These are phyloP conservation scores for Parauchenoglanis punctatus DNA, from an alignment of 2,797 vertebrate species.

Conservation along the genomic window DNA sequence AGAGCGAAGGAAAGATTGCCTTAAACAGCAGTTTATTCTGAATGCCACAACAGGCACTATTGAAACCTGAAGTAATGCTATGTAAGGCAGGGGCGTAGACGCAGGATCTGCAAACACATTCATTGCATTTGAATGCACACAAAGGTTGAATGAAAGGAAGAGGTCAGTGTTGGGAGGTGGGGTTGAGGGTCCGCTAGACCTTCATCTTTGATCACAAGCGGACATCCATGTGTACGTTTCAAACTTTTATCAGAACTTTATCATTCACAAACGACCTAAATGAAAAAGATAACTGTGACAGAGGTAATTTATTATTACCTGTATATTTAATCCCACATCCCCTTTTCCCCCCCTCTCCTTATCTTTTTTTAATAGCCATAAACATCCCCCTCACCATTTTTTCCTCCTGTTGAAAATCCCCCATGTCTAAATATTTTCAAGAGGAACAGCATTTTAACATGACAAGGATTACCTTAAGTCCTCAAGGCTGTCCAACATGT, in stretches of 20 bases:
- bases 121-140: slow-evolving; percentile 63
- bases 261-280: background rate
- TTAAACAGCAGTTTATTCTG: slow-evolving; percentile 76
- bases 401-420: background rate
- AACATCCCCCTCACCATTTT: background rate
- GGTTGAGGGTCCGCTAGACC: background rate
- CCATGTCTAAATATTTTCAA: slow-evolving; percentile 71
- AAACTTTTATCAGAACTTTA: background rate
- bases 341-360: background rate
- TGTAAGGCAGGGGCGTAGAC: slow-evolving; percentile 73
- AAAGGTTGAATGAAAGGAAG: slow-evolving; percentile 58
- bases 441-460: slow-evolving; percentile 73
- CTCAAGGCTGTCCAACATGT: slow-evolving; percentile 76
- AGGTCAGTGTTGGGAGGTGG: slow-evolving; percentile 15
- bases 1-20: slow-evolving; percentile 70
- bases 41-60: slow-evolving; percentile 78
- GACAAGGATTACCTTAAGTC: slow-evolving; percentile 78
- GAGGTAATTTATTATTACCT: background rate
- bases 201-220: background rate
- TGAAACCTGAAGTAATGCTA: slow-evolving; percentile 86
- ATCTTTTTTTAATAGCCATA: slow-evolving; percentile 28
- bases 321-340: slow-evolving; percentile 6
- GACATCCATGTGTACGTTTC: background rate
- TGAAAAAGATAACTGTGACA: background rate
- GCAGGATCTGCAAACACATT: slow-evolving; percentile 16